Evolutionary conservation across 92 coral and sea anemone species (phyloP), one percentile per base, ranked within the genome.

Genomic region (Porites cylindrica): DNA sequence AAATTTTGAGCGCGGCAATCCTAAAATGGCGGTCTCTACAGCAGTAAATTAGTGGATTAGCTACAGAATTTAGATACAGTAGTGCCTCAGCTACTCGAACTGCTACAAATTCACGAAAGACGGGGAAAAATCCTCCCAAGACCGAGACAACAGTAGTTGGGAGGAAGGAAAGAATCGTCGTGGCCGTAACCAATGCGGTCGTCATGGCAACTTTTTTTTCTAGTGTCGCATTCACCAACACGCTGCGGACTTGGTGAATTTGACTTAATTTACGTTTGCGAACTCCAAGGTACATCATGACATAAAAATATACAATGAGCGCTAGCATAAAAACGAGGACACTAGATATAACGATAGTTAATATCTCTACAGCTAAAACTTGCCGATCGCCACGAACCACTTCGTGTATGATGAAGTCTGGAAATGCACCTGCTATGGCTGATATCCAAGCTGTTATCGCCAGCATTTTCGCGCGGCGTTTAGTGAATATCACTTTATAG

Each of bases 41-140:
- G 43, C 58, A 79, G 18, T 65, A 64, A 2, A 79, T 59, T 3
- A 64, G 20, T 2, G 83, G 83, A 4, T 79, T 79, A 1, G 17
- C 16, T 1, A 79, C 29, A 64, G 83, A 65, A 73, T 79, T 79
- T 47, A 79, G 50, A 12, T 64, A 60, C 6, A 51, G 56, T 0
- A 79, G 9, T 5, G 18, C 51, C 52, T 64, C 58, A 11, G 73
- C 18, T 60, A 59, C 43, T n/a, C 10, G 73, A 58, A 64, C 6
- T 20, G 12, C 8, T 43, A 73, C 65, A 50, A 20, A 47, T 16
- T 2, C 17, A 20, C 60, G 72, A 66, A 79, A 51, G 66, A 14
- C n/a, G 1, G 74, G 73, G 21, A 24, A 3, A 65, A 20, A 8
- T 51, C n/a, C 32, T 8, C 73, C 73, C 12, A 79, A 66, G 1